These are phyloP conservation scores for Pseudolycoriella hygida DNA, from an alignment of 2,888 invertebrate genomes.

Conservation along the genomic window DNA sequence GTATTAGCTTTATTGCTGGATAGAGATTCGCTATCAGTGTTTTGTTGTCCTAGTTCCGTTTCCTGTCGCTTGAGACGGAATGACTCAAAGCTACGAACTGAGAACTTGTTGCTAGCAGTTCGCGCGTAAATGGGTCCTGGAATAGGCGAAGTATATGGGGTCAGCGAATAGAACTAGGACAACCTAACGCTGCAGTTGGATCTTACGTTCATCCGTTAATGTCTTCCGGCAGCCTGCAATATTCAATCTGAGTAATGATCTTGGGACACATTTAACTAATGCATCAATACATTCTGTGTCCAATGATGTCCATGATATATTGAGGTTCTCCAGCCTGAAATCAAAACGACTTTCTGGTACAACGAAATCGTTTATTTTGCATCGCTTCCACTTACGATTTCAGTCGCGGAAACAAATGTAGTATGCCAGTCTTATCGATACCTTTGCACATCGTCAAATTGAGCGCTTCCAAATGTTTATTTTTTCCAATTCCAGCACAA, in stretches of 20 bases:
- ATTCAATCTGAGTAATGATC: constrained; percentile 53
- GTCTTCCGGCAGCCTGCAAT: constrained; percentile 64
- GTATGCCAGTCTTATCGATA: constrained; percentile 43
- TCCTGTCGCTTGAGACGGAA: too few relatives aligned
- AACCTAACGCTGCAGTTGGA: too few relatives aligned
- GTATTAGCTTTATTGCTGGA: background rate
- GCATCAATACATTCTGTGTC: constrained; percentile 38
- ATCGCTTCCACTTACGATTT: constrained; percentile 10
- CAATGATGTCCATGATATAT: constrained; percentile 68
- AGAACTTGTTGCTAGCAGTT: too few relatives aligned
- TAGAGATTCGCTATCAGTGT: too few relatives aligned
- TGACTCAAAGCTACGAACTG: too few relatives aligned
- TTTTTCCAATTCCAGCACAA: constrained; percentile 48
- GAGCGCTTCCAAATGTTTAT: constrained; percentile 51
- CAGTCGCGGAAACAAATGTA: constrained; percentile 36
- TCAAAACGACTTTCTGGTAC: constrained; percentile 2
- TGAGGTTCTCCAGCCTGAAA: constrained; percentile 47
- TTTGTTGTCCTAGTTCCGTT: too few relatives aligned
- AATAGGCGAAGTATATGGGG: too few relatives aligned
- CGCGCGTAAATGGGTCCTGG: too few relatives aligned
- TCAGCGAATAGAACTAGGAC: too few relatives aligned
- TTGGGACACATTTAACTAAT: constrained; percentile 42
- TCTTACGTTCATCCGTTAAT: constrained; percentile 58
- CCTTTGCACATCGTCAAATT: constrained; percentile 73
- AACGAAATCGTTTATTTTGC: background rate